Evolutionary conservation across 2,797 vertebrate genomes (phyloP).

Genomic region (Macropus fuliginosus): DNA sequence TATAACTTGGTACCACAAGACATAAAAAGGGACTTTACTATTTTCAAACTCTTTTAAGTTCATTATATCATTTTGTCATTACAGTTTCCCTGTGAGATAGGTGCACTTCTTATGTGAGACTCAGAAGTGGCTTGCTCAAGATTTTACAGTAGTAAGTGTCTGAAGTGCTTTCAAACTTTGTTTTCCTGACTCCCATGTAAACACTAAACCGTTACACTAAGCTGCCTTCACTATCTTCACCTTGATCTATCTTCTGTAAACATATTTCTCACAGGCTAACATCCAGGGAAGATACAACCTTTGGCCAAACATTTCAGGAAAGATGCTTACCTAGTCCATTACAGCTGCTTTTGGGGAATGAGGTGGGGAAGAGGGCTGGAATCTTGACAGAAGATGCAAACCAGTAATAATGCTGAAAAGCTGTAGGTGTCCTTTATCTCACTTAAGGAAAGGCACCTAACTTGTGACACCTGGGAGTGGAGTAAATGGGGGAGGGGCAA

Average conservation of each 20-base stretch:
- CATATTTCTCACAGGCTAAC: slow-evolving; percentile 47
- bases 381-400: background rate
- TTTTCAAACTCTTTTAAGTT: background rate
- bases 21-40: background rate
- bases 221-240: background rate
- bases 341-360: background rate
- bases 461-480: background rate
- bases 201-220: background rate
- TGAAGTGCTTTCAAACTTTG: background rate
- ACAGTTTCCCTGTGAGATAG: background rate
- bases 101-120: background rate
- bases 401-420: background rate
- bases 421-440: no score
- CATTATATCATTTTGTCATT: background rate
- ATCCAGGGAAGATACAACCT: background rate
- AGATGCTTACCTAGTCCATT: background rate
- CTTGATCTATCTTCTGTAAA: slow-evolving; percentile 34
- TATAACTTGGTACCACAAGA: background rate
- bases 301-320: slow-evolving; percentile 30
- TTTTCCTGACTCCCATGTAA: background rate
- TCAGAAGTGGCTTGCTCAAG: background rate
- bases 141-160: background rate
- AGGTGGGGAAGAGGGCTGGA: background rate
- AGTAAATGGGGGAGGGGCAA: background rate
- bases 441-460: no score